These are phyloP conservation scores for Xerus rutilus DNA, from an alignment of 2,797 vertebrate genomes.

Conservation along the genomic window DNA sequence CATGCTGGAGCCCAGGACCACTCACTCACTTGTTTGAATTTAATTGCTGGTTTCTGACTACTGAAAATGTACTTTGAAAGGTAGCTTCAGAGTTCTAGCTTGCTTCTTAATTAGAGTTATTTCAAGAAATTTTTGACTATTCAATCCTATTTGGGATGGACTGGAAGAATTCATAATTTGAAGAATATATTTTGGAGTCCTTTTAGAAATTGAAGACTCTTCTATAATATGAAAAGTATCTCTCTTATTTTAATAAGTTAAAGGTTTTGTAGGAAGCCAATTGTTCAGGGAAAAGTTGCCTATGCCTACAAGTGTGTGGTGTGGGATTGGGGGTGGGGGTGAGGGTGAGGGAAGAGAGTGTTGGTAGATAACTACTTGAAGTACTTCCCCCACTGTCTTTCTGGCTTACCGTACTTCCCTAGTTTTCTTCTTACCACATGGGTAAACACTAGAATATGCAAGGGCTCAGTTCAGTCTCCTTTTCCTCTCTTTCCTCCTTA, in stretches of 20 bases:
- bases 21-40: neutral
- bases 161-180: slow-evolving; percentile 1
- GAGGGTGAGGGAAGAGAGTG: neutral
- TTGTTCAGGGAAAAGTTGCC: neutral
- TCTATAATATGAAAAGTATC: neutral
- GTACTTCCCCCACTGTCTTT: neutral
- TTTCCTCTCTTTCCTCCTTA: neutral
- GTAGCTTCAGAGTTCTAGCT: neutral
- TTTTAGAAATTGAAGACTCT: neutral
- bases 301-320: neutral
- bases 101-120: neutral
- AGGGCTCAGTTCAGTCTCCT: neutral
- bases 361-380: neutral
- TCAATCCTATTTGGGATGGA: neutral
- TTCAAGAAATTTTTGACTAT: slow-evolving; percentile 3
- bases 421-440: neutral
- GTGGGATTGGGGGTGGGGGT: neutral
- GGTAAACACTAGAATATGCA: neutral
- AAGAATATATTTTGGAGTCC: neutral
- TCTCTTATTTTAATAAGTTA: neutral
- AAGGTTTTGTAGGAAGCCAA: neutral
- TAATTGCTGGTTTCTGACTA: neutral
- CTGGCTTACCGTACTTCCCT: neutral
- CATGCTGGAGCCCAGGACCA: neutral
- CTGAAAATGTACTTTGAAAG: neutral